Conservation (phyloP, 2,797 vertebrate genomes). For the Danionella dracula region DNA sequence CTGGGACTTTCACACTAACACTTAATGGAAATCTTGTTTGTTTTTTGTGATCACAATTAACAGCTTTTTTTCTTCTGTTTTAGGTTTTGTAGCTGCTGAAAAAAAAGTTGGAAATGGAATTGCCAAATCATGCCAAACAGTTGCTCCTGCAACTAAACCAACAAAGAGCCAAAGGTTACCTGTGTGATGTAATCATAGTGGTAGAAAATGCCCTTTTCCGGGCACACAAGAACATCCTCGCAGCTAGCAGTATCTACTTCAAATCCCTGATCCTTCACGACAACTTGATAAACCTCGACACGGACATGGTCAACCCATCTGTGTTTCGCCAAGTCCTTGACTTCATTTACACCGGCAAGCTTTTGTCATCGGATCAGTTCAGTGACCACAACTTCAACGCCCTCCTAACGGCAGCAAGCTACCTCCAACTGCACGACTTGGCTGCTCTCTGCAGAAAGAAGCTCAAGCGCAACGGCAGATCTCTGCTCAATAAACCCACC, state of each 20-base stretch:
- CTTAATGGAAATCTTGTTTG: too few relatives aligned
- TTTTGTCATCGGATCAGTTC: conserved; percentile 76
- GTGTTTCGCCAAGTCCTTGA: conserved; percentile 80
- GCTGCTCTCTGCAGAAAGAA: conserved; percentile 83
- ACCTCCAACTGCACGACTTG: conserved; percentile 88
- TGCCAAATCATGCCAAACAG: conserved; percentile 90
- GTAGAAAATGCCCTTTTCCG: conserved; percentile 89
- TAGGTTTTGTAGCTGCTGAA: conserved; percentile 74
- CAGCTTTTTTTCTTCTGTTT: conserved; percentile 19
- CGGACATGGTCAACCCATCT: conserved; percentile 84
- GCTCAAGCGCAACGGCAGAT: conserved; percentile 76
- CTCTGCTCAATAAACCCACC: conserved; percentile 67
- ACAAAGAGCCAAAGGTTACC: conserved; percentile 87
- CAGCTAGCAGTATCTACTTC: conserved; percentile 89
- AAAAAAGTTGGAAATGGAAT: conserved; percentile 82
- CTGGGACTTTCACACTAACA: too few relatives aligned
- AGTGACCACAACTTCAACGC: conserved; percentile 82
- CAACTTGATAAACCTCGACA: conserved; percentile 87
- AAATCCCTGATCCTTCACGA: conserved; percentile 85
- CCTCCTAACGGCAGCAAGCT: conserved; percentile 87
- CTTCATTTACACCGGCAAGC: conserved; percentile 89
- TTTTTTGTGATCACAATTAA: neutral
- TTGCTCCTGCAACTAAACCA: conserved; percentile 88
- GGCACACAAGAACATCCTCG: conserved; percentile 87
- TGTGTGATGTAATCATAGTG: conserved; percentile 88